Base-by-base conservation (phyloP, 2,888 invertebrate species). In the Acronicta leporina region DNA sequence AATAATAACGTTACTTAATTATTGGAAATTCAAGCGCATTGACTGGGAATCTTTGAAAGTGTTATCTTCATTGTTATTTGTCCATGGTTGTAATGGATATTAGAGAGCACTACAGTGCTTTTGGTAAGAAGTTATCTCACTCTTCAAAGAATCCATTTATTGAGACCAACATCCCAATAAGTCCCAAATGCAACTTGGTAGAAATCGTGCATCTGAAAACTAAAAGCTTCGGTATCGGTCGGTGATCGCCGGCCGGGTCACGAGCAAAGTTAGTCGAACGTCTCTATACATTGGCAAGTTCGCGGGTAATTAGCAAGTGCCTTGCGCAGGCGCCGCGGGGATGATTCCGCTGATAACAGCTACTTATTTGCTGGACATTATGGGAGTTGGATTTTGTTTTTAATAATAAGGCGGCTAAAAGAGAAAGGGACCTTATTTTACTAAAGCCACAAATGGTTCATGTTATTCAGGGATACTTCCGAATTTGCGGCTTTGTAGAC, bases 161-260 rank as follows among this genome's bases (percentile, higher is more conserved):
- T 35, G 47, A 27, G 41, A 45, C 48, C 27, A 13, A 45, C 25
- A 54, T 48, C 41, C 48, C 58, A 49, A 63, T 59, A 65, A 65
- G 52, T 53, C 57, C 61, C 67, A 70, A 66, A 70, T 66, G 63
- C 46, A 13, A 44, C 16, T 53, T 56, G 33, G 41, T 58, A 44
- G 67, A 68, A 77, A 79, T 82, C 84, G 84, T 84, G 84, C 82
- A 84, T 83, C 85, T 82, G 68, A 71, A 75, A 82, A 83, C 82
- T 69, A 61, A 77, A 68, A 59, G 55, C 43, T 44, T 63, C 68
- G 58, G 64, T 77, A 73, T 74, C 77, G 46, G 44, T 48, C 46
- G 46, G 54, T 42, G 67, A 49, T 72, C 70, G 60, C 66, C 66
- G 58, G 75, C 66, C 66, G 58, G 75, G 77, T 81, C 85, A 82